A percentile compares a stretch with the other conserved stretches of the same genome.
phyloP scores from a whole-genome alignment of 2,888 invertebrate species.

The Lasiommata megera region DNA sequence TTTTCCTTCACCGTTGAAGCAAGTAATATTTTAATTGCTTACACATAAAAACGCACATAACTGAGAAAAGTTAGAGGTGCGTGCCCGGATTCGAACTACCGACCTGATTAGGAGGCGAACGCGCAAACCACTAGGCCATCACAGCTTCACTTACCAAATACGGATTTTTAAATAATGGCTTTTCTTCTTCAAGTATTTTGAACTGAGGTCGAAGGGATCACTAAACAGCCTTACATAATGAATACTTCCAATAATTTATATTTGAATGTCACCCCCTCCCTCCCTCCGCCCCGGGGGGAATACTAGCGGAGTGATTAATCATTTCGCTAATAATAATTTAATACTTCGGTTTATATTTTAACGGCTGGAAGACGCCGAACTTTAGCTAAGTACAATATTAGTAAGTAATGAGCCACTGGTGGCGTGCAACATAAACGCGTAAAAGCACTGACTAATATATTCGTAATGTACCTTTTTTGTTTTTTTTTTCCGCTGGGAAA shows the following conservation, averaged over 20 bases:
- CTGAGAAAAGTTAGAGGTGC: too few relatives aligned
- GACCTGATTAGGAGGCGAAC: too few relatives aligned
- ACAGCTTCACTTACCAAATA: too few relatives aligned
- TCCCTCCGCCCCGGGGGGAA: slow-evolving; percentile 37
- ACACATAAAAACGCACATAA: too few relatives aligned
- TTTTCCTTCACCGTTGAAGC: too few relatives aligned
- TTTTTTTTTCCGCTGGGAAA: too few relatives aligned
- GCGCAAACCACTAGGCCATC: too few relatives aligned
- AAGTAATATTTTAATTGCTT: too few relatives aligned
- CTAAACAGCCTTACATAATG: not conserved
- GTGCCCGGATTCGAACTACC: too few relatives aligned
- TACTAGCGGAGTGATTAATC: slow-evolving; percentile 59
- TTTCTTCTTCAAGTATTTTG: not conserved
- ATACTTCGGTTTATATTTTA: slow-evolving; percentile 33
- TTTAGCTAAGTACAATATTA: not conserved
- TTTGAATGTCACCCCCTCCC: slow-evolving; percentile 24
- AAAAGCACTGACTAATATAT: too few relatives aligned
- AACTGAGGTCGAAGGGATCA: not conserved
- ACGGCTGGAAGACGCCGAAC: slow-evolving; percentile 17
- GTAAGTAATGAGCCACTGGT: not conserved
- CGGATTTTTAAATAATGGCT: too few relatives aligned
- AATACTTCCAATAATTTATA: slow-evolving; percentile 12
- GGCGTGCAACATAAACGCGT: not conserved
- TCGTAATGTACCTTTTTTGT: too few relatives aligned
- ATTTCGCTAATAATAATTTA: slow-evolving; percentile 50